Percentiles rank a stretch among this genome's conserved stretches.
phyloP scores from a whole-genome alignment of 2,888 invertebrate species.

The Sarcophaga variegata region DNA sequence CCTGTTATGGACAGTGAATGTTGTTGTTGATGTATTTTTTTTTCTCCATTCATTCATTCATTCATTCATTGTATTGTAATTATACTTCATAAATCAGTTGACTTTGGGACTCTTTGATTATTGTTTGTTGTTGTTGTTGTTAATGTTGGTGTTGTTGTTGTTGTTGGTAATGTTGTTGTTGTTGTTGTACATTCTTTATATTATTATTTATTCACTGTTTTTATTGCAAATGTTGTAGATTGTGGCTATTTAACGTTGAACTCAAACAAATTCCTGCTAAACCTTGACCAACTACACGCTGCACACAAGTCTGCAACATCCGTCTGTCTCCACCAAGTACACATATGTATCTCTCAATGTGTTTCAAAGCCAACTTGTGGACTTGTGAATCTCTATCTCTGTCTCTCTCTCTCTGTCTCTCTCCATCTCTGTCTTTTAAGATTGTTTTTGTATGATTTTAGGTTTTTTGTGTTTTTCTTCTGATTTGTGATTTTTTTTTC shows the following conservation, averaged over 20 bases:
- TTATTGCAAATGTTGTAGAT: constrained; percentile 53
- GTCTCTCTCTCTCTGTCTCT: not conserved
- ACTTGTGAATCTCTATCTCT: constrained; percentile 59
- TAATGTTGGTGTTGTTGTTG: constrained; percentile 12
- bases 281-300: constrained; percentile 50
- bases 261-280: constrained; percentile 64
- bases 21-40: constrained; percentile 18
- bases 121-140: constrained; percentile 34
- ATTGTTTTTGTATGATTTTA: not conserved
- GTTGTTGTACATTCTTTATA: constrained; percentile 21
- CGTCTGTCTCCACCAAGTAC: not conserved
- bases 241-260: constrained; percentile 58
- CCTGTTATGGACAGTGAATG: too few relatives aligned
- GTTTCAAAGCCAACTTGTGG: constrained; percentile 47
- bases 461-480: not conserved
- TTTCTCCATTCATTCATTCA: constrained; percentile 9
- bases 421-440: not conserved
- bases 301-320: constrained; percentile 3
- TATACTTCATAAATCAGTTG: constrained; percentile 70
- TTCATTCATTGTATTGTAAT: constrained; percentile 69
- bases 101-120: constrained; percentile 69
- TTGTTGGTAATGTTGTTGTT: constrained; percentile 30
- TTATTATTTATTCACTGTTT: constrained; percentile 61
- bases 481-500: not conserved
- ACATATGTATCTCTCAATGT: not conserved